These are phyloP conservation scores for Pterophyllum scalare DNA, from an alignment of 2,113 vertebrate species.

Conservation along the genomic window DNA sequence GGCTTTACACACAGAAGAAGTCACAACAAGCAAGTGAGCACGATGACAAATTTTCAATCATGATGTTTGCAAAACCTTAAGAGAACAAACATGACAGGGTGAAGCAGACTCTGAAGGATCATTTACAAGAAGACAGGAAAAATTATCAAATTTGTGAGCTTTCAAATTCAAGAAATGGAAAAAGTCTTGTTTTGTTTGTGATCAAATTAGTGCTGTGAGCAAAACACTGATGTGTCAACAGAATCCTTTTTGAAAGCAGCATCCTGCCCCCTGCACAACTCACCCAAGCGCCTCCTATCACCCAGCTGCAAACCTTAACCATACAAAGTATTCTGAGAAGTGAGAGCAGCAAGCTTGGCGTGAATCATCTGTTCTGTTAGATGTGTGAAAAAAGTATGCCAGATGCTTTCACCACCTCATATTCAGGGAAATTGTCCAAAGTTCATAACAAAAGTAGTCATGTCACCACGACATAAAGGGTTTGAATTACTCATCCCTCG, in stretches of 20 bases:
- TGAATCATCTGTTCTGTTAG: background rate
- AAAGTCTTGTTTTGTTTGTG: background rate
- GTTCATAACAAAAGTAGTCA: background rate
- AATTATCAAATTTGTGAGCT: background rate
- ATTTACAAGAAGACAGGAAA: background rate
- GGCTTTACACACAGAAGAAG: background rate
- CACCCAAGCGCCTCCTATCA: rapidly evolving
- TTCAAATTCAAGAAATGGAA: background rate
- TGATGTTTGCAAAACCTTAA: background rate
- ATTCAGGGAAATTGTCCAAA: background rate
- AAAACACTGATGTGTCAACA: background rate
- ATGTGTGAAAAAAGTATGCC: background rate
- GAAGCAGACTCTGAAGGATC: background rate
- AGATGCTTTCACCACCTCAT: background rate
- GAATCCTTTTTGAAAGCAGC: no score
- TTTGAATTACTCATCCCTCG: background rate
- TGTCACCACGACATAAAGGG: background rate
- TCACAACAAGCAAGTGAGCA: background rate
- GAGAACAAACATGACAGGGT: background rate
- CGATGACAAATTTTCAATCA: background rate
- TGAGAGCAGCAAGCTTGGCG: background rate
- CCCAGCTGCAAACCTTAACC: background rate
- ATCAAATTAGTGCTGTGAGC: background rate
- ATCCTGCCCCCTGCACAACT: background rate
- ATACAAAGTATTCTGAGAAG: background rate